Conservation (phyloP, 2,888 invertebrate species). For the Drosophila yooni region DNA sequence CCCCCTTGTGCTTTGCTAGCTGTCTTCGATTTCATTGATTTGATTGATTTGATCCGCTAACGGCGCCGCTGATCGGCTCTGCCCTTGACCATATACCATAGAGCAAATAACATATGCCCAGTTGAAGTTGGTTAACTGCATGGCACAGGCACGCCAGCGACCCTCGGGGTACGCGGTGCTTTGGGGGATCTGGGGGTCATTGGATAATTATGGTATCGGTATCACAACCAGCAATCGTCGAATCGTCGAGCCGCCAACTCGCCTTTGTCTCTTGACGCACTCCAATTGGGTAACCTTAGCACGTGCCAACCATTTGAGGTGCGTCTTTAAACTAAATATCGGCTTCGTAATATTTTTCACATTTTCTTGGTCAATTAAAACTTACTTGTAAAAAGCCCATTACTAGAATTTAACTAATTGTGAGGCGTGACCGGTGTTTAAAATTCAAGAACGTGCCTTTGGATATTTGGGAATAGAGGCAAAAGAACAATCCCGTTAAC, state of each 20-base stretch:
- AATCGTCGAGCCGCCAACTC: constrained; percentile 39
- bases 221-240: constrained; percentile 24
- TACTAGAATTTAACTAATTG: constrained; percentile 12
- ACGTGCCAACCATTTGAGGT: constrained; percentile 71
- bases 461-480: neutral
- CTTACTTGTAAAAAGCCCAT: constrained; percentile 8
- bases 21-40: constrained; percentile 78
- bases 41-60: constrained; percentile 76
- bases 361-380: constrained; percentile 18
- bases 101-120: constrained; percentile 39
- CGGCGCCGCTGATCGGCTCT: constrained; percentile 53
- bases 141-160: constrained; percentile 67
- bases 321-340: constrained; percentile 51
- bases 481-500: neutral
- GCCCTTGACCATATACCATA: constrained; percentile 72
- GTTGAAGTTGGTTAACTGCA: constrained; percentile 42
- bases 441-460: neutral
- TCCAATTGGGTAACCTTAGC: constrained; percentile 72
- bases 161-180: constrained; percentile 61
- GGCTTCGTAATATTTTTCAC: constrained; percentile 16
- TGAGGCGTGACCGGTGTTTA: constrained; percentile 4
- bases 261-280: constrained; percentile 53
- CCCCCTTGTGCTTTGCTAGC: constrained; percentile 41
- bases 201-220: constrained; percentile 63
- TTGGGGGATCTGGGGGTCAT: constrained; percentile 54